A percentile compares a stretch with the other conserved stretches of the same genome.
These are phyloP conservation scores for Condylura cristata DNA, from an alignment of 2,113 vertebrate species.

Conservation along the genomic window DNA sequence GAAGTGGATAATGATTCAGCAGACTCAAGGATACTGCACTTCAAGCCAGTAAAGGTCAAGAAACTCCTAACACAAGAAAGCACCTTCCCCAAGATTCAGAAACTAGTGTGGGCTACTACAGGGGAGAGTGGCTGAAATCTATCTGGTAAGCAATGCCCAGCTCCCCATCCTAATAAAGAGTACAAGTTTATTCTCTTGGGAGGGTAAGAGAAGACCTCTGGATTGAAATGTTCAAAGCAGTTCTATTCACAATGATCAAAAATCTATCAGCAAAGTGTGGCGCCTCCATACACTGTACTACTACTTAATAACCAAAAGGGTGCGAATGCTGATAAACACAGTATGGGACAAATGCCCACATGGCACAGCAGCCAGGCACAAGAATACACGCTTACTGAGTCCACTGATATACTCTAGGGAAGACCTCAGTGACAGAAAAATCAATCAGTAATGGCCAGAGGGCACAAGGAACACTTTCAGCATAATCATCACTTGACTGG, in stretches of 20 bases:
- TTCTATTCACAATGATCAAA: background rate
- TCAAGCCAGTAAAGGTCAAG: background rate
- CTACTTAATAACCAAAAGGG: background rate
- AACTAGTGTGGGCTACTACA: background rate
- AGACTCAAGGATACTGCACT: background rate
- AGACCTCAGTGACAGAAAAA: background rate
- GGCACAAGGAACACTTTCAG: background rate
- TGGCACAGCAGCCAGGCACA: background rate
- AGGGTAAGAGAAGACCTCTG: background rate
- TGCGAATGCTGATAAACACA: background rate
- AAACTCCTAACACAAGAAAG: background rate
- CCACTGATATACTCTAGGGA: background rate
- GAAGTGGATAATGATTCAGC: background rate
- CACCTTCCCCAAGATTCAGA: background rate
- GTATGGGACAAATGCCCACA: background rate
- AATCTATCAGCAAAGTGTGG: background rate
- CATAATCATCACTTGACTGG: background rate
- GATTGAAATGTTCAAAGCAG: background rate
- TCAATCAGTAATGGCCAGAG: background rate
- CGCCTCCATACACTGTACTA: background rate
- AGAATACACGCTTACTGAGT: background rate
- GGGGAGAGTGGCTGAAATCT: background rate
- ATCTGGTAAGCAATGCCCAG: background rate
- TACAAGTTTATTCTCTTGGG: background rate
- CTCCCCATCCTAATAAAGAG: background rate